Percentiles rank a stretch among this genome's conserved stretches.
Evolutionary conservation across 2,888 invertebrate species (phyloP).

Genomic region (Ectobius pallidus): DNA sequence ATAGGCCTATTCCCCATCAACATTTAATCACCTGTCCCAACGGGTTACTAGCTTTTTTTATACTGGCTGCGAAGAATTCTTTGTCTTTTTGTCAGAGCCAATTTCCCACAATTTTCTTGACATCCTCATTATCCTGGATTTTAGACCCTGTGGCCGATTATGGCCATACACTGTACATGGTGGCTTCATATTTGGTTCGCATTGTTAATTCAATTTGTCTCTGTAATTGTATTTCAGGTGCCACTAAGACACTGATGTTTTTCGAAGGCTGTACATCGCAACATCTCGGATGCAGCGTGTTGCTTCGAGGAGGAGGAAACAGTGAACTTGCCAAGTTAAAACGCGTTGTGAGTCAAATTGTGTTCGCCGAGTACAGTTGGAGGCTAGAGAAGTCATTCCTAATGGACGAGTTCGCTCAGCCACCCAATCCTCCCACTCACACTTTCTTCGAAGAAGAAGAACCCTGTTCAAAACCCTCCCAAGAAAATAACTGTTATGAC

Average conservation of each 20-base stretch:
- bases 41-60: too few relatives aligned
- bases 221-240: constrained; percentile 59
- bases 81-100: too few relatives aligned
- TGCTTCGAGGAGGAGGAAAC: constrained; percentile 71
- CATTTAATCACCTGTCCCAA: too few relatives aligned
- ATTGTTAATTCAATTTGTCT: not conserved
- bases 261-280: constrained; percentile 88
- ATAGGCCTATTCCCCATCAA: too few relatives aligned
- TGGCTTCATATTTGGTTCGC: not conserved
- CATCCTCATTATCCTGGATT: too few relatives aligned
- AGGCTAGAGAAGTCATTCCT: constrained; percentile 89
- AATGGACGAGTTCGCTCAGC: constrained; percentile 84
- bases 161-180: too few relatives aligned
- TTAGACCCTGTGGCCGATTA: too few relatives aligned
- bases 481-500: not conserved
- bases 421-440: constrained; percentile 55
- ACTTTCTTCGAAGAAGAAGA: constrained; percentile 40
- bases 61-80: too few relatives aligned
- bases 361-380: constrained; percentile 89
- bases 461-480: too few relatives aligned
- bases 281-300: constrained; percentile 84
- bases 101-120: too few relatives aligned
- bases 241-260: constrained; percentile 87
- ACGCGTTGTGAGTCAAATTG: constrained; percentile 78
- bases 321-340: constrained; percentile 83